These are phyloP conservation scores for Lycopodina hypogea DNA, from an alignment of 37 sponge, comb jelly and placozoan species.

Conservation along the genomic window DNA sequence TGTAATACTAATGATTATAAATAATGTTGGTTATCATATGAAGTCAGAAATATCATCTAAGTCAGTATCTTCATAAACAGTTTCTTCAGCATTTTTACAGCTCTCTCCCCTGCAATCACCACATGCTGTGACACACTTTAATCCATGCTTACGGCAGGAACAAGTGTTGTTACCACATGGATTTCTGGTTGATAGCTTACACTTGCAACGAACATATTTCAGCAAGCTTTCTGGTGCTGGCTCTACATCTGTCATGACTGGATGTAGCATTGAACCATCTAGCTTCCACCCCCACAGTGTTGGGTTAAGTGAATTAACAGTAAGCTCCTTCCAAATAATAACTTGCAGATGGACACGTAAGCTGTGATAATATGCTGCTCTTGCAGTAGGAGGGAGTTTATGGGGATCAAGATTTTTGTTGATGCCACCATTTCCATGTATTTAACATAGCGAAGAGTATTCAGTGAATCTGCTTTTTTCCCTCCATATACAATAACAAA, in stretches of 20 bases:
- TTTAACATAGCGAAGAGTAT: conserved; percentile 44
- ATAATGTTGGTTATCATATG: too few species aligned
- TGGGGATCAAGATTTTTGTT: conserved; percentile 9
- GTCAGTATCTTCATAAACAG: too few species aligned
- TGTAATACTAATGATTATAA: too few species aligned
- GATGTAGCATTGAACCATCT: conserved; percentile 9
- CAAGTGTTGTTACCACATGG: too few species aligned
- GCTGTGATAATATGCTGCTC: conserved; percentile 50
- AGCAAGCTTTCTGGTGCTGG: conserved; percentile 38
- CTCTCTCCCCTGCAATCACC: too few species aligned
- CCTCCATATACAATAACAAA: conserved; percentile 45
- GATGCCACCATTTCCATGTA: conserved; percentile 54
- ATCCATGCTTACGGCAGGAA: too few species aligned
- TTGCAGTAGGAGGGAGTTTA: conserved; percentile 50
- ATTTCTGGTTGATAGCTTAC: too few species aligned
- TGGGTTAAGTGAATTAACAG: conserved; percentile 13
- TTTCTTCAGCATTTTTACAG: too few species aligned
- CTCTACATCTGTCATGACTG: conserved; percentile 20
- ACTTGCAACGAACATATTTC: too few species aligned
- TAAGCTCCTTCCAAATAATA: conserved; percentile 39
- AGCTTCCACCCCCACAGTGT: conserved; percentile 38
- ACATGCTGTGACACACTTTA: too few species aligned
- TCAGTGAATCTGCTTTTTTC: too few species aligned
- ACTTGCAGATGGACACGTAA: conserved; percentile 46
- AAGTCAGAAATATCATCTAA: too few species aligned